Base-by-base conservation (phyloP, 2,888 invertebrate species). In the Lasioglossum figueresi region DNA sequence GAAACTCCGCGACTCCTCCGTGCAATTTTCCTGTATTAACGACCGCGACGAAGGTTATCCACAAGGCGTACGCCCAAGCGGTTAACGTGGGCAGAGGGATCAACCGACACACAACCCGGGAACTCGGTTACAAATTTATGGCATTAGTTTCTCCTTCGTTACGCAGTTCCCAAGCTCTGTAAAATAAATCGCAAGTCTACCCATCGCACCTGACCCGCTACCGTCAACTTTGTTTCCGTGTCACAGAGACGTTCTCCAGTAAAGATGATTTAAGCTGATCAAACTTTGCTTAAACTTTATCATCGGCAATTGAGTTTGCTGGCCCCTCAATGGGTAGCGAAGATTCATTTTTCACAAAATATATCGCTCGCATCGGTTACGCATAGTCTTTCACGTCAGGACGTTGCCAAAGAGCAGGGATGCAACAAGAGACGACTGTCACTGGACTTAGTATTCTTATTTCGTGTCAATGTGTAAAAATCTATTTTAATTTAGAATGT, bases 1-100 rank as follows among this genome's bases (percentile, higher is more conserved):
- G 37, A 59, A 48, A 75, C 68, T 37, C 48, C 48, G 40, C 43
- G 27, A 27, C 56, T 63, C 34, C 68, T 52, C 43, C 68, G 37
- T n/a, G 81, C 70, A 82, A 86, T 85, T 79, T 82, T 71, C 56
- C 48, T 40, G 74, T 71, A 77, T 75, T 80, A 85, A 82, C 77
- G 79, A 84, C 84, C 73, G 82, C 85, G 66, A 59, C 68, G 82
- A 79, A 82, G 85, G 82, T 86, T 86, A 86, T 68, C 48, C 74
- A 31, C 52, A 31, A 45, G 77, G 72, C 78, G 59, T 66, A 79
- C 82, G 79, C 75, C 68, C 68, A 83, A 48, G 75, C 63, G 73
- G 45, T 83, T 80, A 85, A 79, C 77, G 86, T 78, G 59, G 85
- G 82, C 77, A 59, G 74, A 52, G 76, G 70, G 70, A 86, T 85